These are phyloP conservation scores for Amiota communis DNA, from an alignment of 2,888 invertebrate species.

Conservation along the genomic window DNA sequence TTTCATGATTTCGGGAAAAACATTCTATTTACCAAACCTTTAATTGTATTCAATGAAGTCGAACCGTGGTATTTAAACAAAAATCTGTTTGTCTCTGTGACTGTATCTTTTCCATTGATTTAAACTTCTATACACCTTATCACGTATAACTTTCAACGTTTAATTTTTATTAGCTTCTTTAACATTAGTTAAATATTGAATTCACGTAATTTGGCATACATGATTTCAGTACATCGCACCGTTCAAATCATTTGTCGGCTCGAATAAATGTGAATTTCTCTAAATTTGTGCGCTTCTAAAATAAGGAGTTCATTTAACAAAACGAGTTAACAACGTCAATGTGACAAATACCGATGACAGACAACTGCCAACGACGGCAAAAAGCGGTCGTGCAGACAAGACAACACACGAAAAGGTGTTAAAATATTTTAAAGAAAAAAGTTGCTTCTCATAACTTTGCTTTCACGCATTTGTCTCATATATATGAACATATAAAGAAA, in stretches of 20 bases:
- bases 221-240: conserved; percentile 25
- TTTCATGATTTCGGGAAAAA: too few relatives aligned
- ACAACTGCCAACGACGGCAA: neutral
- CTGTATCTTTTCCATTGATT: too few relatives aligned
- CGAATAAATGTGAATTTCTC: neutral
- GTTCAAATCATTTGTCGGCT: neutral
- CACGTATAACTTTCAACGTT: too few relatives aligned
- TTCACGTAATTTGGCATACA: conserved; percentile 53
- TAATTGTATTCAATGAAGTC: too few relatives aligned
- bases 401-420: conserved; percentile 53
- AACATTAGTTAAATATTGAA: conserved; percentile 53
- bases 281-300: conserved; percentile 14
- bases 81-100: too few relatives aligned
- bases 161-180: neutral
- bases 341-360: conserved; percentile 32
- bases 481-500: too few relatives aligned
- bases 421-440: conserved; percentile 48
- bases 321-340: conserved; percentile 45
- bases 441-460: too few relatives aligned
- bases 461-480: too few relatives aligned
- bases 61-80: too few relatives aligned
- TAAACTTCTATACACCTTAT: too few relatives aligned
- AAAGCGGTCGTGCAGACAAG: conserved; percentile 29
- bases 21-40: too few relatives aligned
- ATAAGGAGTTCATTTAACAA: conserved; percentile 55